A percentile compares a stretch with the other conserved stretches of the same genome.
These are phyloP conservation scores for Aptenodytes forsteri DNA, from an alignment of 2,113 vertebrate species.

Conservation along the genomic window DNA sequence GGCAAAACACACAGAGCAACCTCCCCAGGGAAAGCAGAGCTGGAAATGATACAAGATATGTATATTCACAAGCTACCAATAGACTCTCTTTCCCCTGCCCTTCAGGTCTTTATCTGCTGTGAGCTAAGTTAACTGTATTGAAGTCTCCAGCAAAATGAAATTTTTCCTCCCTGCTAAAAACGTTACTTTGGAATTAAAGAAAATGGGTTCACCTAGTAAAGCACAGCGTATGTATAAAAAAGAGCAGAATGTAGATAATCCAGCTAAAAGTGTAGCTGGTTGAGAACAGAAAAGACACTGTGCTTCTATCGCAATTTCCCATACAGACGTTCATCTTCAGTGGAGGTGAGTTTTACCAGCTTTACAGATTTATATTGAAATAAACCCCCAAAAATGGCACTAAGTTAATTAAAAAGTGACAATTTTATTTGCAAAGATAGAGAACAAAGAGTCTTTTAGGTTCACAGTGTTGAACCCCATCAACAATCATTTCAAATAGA, in stretches of 20 bases:
- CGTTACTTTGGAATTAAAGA: neutral
- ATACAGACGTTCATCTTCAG: constrained; percentile 21
- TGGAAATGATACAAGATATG: neutral
- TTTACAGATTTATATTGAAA: constrained; percentile 66
- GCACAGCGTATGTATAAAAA: neutral
- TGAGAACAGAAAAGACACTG: neutral
- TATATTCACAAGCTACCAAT: neutral
- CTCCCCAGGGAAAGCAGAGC: neutral
- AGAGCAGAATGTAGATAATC: neutral
- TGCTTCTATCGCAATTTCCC: neutral
- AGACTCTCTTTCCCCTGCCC: neutral
- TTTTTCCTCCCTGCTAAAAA: neutral
- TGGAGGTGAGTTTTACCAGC: neutral
- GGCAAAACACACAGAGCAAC: neutral
- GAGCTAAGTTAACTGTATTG: neutral
- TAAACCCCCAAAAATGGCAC: constrained; percentile 15
- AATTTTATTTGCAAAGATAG: constrained; percentile 46
- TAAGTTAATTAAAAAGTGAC: constrained; percentile 65
- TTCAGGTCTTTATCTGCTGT: neutral
- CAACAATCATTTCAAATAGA: neutral
- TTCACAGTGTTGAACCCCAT: neutral
- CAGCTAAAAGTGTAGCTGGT: neutral
- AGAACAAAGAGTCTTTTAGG: neutral
- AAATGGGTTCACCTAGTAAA: neutral
- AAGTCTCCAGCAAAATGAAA: neutral